These are phyloP conservation scores for Melospiza georgiana DNA, from an alignment of 2,113 vertebrate genomes.

Conservation along the genomic window DNA sequence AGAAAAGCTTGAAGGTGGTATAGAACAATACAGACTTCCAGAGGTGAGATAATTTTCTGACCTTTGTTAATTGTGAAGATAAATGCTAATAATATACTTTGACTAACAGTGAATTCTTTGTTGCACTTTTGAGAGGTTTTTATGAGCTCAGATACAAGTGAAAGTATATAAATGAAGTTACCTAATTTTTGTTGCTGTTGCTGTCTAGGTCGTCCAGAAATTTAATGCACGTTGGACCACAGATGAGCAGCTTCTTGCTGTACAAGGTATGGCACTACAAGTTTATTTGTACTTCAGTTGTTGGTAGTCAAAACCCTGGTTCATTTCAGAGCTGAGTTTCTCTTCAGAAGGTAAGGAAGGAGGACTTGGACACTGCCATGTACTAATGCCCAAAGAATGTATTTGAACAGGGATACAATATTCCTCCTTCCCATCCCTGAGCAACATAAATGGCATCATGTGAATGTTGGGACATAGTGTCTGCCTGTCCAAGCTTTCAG, in stretches of 20 bases:
- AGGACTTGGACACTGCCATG: not conserved
- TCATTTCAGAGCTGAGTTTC: not conserved
- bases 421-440: not conserved
- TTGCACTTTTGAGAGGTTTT: not conserved
- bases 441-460: not conserved
- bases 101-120: not conserved
- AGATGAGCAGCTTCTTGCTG: constrained; percentile 95
- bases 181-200: not conserved
- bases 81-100: not conserved
- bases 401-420: not conserved
- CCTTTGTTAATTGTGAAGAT: not conserved
- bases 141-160: not conserved
- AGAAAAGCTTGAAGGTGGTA: constrained; percentile 88
- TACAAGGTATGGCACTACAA: constrained; percentile 85
- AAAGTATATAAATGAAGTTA: not conserved
- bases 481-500: not conserved
- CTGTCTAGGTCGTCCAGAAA: constrained; percentile 86
- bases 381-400: not conserved
- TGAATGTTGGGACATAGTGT: not conserved
- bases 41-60: constrained; percentile 79
- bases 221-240: constrained; percentile 96
- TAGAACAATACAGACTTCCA: constrained; percentile 85
- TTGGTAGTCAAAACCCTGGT: not conserved
- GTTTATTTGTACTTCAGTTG: not conserved
- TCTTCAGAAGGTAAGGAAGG: not conserved